Conservation (phyloP, 2,797 vertebrate genomes). For the Setipinna tenuifilis region DNA sequence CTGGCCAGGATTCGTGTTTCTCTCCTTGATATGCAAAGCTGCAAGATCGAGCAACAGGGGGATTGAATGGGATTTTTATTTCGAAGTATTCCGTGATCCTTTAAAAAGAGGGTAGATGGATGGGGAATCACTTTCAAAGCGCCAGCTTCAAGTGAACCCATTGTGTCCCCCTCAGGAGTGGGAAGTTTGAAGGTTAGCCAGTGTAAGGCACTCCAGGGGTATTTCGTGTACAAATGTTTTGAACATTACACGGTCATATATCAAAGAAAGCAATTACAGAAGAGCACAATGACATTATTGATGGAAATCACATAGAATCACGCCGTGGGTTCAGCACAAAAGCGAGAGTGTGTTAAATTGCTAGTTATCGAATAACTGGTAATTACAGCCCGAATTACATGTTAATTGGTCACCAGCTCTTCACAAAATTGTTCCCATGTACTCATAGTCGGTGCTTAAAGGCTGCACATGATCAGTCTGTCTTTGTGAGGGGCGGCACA, state of each 20-base stretch:
- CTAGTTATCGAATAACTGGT: slow-evolving; percentile 49
- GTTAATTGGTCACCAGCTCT: slow-evolving; percentile 48
- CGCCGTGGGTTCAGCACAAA: slow-evolving; percentile 32
- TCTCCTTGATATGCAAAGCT: slow-evolving; percentile 15
- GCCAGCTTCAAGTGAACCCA: slow-evolving; percentile 1
- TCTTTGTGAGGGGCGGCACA: not conserved
- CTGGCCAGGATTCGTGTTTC: not conserved
- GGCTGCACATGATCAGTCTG: not conserved
- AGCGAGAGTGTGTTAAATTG: slow-evolving; percentile 38
- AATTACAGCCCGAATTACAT: slow-evolving; percentile 50
- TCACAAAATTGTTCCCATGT: slow-evolving; percentile 53
- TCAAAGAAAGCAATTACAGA: slow-evolving; percentile 20
- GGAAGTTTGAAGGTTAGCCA: slow-evolving; percentile 5
- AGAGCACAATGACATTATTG: slow-evolving; percentile 48
- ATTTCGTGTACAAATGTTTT: slow-evolving; percentile 17
- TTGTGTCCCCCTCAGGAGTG: slow-evolving; percentile 10
- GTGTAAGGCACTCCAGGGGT: not conserved
- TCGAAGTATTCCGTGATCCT: too few species aligned
- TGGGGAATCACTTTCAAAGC: slow-evolving; percentile 15
- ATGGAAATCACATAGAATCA: slow-evolving; percentile 47
- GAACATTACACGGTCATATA: slow-evolving; percentile 39
- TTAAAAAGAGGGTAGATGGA: not conserved
- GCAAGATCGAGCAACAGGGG: not conserved
- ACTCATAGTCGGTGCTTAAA: slow-evolving; percentile 5
- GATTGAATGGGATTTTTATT: not conserved